Base-by-base conservation (phyloP, 2,888 invertebrate species). In the Latrodectus elegans region DNA sequence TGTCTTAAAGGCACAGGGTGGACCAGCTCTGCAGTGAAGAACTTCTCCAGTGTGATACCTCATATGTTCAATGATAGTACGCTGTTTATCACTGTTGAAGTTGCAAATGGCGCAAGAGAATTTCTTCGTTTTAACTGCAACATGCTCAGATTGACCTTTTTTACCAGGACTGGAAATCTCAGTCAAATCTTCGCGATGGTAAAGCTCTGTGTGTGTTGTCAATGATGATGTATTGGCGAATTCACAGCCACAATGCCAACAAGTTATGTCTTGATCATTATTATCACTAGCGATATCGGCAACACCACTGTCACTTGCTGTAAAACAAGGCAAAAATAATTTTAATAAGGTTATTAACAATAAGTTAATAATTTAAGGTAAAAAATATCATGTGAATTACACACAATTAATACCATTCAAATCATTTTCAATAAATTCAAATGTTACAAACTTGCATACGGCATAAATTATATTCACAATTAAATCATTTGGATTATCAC, bases 231-330 rank as follows among this genome's bases (percentile, higher is more conserved):
- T 93, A 90, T 94, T 93, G 89, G 93, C 92, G 91, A 94, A 94
- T 91, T 94, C 93, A 91, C 93, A 94, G 87, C 94, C 94, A 92
- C 94, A 94, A 91, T 92, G 92, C 89, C 92, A 92, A 91, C 94
- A 94, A 90, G 93, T 92, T 91, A 93, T 93, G 26, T 87, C 87
- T 51, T 80, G 77, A 17, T 88, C 88, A 22, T 65, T 71, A 64
- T 65, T 64, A 53, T 73, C 75, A 38, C 74, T 78, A 14, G 78
- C 65, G 3, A 75, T n/a, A 52, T 88, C 88, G 0, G 79, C 60
- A 15, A 84, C 72, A 0, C 84, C 79, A 51, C 83, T 88, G 75
- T 88, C 88, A 11, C 88, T 88, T 1, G 88, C 88, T 88, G 60
- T 9, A 72, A 73, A 72, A 17, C 9, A 60, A 26, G 8, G 14